Evolutionary conservation across 1,140 invertebrate species (phyloP).

Genomic region (Chymomyza costata): DNA sequence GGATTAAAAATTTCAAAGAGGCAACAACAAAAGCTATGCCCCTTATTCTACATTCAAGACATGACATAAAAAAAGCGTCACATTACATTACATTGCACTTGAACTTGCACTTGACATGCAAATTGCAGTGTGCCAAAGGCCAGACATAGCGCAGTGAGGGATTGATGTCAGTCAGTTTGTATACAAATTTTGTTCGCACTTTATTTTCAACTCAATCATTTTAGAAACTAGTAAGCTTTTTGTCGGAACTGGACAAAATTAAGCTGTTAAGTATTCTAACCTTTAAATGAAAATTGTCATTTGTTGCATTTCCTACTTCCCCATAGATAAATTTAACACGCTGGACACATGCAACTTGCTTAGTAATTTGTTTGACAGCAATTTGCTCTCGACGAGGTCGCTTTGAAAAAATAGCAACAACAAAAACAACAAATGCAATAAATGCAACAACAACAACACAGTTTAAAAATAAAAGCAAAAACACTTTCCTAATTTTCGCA

Average conservation of each 20-base stretch:
- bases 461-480: constrained; percentile 15
- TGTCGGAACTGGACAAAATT: constrained; percentile 15
- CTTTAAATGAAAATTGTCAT: constrained; percentile 62
- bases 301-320: constrained; percentile 53
- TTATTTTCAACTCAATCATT: no score
- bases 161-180: no score
- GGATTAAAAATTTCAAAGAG: constrained; percentile 28
- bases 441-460: constrained; percentile 4
- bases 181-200: no score
- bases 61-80: constrained; percentile 14
- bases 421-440: constrained; percentile 17
- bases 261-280: constrained; percentile 38
- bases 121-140: constrained; percentile 25
- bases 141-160: constrained; percentile 1
- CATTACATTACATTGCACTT: constrained; percentile 37
- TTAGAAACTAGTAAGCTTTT: no score
- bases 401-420: constrained; percentile 6
- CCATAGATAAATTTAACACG: constrained; percentile 47
- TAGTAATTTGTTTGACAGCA: constrained; percentile 39
- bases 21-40: constrained; percentile 10
- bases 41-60: constrained; percentile 6
- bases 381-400: constrained; percentile 31
- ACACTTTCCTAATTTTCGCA: constrained; percentile 48
- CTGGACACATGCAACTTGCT: constrained; percentile 42
- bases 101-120: constrained; percentile 60